These are phyloP conservation scores for Dissostichus mawsoni DNA, from an alignment of 2,113 vertebrate species.

Conservation along the genomic window DNA sequence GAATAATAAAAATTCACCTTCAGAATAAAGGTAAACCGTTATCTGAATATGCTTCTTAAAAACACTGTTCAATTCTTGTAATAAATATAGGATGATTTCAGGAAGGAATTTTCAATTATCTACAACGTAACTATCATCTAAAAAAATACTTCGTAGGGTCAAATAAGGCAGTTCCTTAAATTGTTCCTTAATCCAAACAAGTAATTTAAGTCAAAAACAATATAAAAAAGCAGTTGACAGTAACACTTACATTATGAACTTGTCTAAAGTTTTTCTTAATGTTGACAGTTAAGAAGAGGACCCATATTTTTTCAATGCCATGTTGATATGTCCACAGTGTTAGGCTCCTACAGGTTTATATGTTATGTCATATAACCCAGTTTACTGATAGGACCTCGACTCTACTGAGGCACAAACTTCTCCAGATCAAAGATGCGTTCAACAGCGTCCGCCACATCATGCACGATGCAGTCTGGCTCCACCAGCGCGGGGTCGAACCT, in stretches of 20 bases:
- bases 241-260: constrained; percentile 35
- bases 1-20: constrained; percentile 45
- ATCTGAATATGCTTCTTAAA: constrained; percentile 54
- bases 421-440: constrained; percentile 91
- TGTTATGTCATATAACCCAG: constrained; percentile 33
- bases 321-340: constrained; percentile 67
- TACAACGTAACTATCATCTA: constrained; percentile 50
- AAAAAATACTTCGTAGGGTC: constrained; percentile 61
- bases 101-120: constrained; percentile 48
- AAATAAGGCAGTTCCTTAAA: constrained; percentile 71
- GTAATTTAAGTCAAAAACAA: constrained; percentile 54
- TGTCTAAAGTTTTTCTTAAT: constrained; percentile 27
- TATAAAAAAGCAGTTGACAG: constrained; percentile 44
- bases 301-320: constrained; percentile 47
- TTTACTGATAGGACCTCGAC: constrained; percentile 30
- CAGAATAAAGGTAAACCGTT: constrained; percentile 31
- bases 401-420: constrained; percentile 81
- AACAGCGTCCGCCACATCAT: constrained; percentile 89
- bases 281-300: constrained; percentile 34
- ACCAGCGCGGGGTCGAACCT: constrained; percentile 87
- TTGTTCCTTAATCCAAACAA: constrained; percentile 26
- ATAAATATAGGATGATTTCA: constrained; percentile 69
- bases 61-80: constrained; percentile 48
- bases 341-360: constrained; percentile 31
- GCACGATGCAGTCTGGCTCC: constrained; percentile 85